Percentiles rank a stretch among this genome's conserved stretches.
These are phyloP conservation scores for Lytechinus pictus DNA, from an alignment of 35 echinoderm and acorn worm species.

Conservation along the genomic window DNA sequence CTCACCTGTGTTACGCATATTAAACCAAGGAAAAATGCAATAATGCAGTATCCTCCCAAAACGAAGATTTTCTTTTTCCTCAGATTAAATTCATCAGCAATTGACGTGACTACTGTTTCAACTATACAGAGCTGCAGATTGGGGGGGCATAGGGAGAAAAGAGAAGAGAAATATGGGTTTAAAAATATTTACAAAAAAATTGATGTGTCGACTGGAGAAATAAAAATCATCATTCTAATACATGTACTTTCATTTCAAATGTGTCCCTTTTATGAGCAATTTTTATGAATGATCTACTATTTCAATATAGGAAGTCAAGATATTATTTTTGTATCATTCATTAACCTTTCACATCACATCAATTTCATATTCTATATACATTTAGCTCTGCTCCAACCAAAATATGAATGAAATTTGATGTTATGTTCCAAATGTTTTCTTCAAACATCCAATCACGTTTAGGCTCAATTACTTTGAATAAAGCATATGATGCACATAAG, in stretches of 20 bases:
- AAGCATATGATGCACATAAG: no score
- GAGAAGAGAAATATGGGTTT: not conserved
- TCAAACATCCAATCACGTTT: no score
- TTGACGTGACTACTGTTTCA: conserved; percentile 85
- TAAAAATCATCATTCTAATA: not conserved
- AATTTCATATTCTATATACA: no score
- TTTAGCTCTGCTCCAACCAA: no score
- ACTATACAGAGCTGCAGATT: conserved; percentile 83
- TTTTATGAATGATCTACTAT: no score
- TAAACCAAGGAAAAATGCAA: conserved; percentile 79
- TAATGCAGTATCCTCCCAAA: conserved; percentile 58
- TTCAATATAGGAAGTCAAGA: not conserved
- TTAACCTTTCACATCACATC: no score
- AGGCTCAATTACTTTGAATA: no score
- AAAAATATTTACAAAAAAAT: not conserved
- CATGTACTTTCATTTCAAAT: no score
- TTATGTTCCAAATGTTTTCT: no score
- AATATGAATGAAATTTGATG: no score
- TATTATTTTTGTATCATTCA: not conserved
- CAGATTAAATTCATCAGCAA: conserved; percentile 87
- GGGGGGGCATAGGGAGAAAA: not conserved
- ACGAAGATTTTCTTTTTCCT: conserved; percentile 71
- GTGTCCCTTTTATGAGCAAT: no score
- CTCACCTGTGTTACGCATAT: conserved; percentile 89
- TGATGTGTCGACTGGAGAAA: not conserved